Base-by-base conservation (phyloP, 2,888 invertebrate genomes). In the Muscina levida region DNA sequence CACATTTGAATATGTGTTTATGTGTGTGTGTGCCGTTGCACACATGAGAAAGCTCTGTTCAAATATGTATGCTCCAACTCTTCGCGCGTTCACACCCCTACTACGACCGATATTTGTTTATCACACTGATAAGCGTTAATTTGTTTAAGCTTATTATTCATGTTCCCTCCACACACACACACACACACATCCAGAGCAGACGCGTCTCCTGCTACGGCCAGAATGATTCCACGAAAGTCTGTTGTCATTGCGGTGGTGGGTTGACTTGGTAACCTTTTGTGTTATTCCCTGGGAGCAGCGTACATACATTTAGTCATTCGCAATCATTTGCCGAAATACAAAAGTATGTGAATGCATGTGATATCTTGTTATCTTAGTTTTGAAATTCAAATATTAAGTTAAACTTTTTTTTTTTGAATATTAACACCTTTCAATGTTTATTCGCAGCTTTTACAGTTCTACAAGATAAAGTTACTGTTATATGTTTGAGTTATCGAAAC, bases 41-140 rank as follows among this genome's bases (percentile, higher is more conserved):
- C 39, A 39, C 39, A 39, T 39, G 10, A 44, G 15, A 17, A 48
- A 17, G 8, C 31, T 31, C 31, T 5, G 31, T 44, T 44, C 44
- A 31, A 31, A 31, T 31, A 31, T 44, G 17, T n/a, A 15, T 44
- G 44, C 11, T n/a, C 11, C 11, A n/a, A 44, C 3, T 44, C 44
- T 6, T n/a, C n/a, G n/a, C n/a, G n/a, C n/a, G n/a, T n/a, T 31
- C 8, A 59, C 39, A 59, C 59, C 17, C 57, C 31, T 2, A 62
- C 62, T 42, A 2, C 1, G 1, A 8, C 31, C 19, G 53, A 59
- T 81, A 72, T 77, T 81, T 67, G 46, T 68, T 73, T 81, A 68
- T 77, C 72, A 56, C 71, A 68, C 74, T 57, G 81, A 77, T 77
- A 77, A 77, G 57, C 72, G 48, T 72, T 57, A 72, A 70, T 76